phyloP scores from a whole-genome alignment of 2,113 vertebrate genomes.

The Oceanites oceanicus region DNA sequence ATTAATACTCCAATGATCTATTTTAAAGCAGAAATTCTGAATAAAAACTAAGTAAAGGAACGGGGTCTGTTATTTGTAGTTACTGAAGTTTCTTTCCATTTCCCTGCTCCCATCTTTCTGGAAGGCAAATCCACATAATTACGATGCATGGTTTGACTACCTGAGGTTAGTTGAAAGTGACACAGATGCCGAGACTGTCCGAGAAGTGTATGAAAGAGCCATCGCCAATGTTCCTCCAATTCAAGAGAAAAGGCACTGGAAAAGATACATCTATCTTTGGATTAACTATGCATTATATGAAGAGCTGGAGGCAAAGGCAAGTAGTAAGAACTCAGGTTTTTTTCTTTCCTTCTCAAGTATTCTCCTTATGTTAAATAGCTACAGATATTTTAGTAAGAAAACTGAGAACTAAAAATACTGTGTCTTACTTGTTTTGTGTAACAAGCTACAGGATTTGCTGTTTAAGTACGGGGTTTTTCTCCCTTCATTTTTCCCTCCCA shows the following conservation, averaged over 20 bases:
- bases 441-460: background rate
- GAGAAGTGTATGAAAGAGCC: slow-evolving; percentile 94
- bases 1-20: accelerated
- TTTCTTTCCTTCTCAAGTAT: background rate
- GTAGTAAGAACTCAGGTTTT: background rate
- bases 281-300: slow-evolving; percentile 96
- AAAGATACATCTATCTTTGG: slow-evolving; percentile 97
- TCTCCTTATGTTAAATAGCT: background rate
- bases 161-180: slow-evolving; percentile 94
- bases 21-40: background rate
- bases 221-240: slow-evolving; percentile 93
- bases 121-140: slow-evolving; percentile 96
- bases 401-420: background rate
- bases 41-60: background rate
- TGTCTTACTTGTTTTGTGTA: background rate
- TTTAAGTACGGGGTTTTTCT: background rate
- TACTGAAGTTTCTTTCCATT: background rate
- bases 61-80: background rate
- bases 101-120: background rate
- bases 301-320: slow-evolving; percentile 94
- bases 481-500: background rate
- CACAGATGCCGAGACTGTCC: slow-evolving; percentile 81
- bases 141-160: slow-evolving; percentile 97
- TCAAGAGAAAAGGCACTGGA: slow-evolving; percentile 97
- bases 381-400: background rate